Conservation (phyloP, 2,888 invertebrate species). For the Hirudinaria manillensis region DNA sequence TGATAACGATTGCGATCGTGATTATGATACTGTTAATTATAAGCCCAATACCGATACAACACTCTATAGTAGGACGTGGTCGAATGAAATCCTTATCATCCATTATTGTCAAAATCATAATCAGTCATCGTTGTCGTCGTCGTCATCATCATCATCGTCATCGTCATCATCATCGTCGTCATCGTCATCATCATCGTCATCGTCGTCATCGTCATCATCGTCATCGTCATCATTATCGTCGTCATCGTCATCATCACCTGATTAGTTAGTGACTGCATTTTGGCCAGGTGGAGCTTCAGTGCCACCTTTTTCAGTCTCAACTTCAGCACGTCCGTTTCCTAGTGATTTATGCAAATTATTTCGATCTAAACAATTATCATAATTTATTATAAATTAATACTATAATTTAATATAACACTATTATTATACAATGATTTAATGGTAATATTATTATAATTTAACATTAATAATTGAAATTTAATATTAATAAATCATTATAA, state of each 20-base stretch:
- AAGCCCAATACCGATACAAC: too few species aligned
- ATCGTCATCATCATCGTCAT: constrained; percentile 12
- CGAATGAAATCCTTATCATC: background rate
- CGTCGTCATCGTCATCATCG: background rate
- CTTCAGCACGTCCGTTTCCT: constrained; percentile 24
- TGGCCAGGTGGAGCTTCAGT: constrained; percentile 23
- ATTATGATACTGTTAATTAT: background rate
- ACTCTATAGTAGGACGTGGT: too few species aligned
- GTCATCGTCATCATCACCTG: constrained; percentile 31
- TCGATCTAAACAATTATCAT: too few species aligned
- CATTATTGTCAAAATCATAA: constrained; percentile 30
- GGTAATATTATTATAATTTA: too few species aligned
- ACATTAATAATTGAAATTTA: too few species aligned
- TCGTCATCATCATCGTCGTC: constrained; percentile 32
- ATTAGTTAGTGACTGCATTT: constrained; percentile 30
- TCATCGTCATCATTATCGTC: constrained; percentile 30
- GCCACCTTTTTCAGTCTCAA: constrained; percentile 28
- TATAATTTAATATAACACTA: too few species aligned
- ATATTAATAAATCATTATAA: too few species aligned
- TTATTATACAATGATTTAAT: too few species aligned
- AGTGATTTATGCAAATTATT: background rate
- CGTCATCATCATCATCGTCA: constrained; percentile 33
- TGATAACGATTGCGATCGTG: background rate
- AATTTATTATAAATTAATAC: too few species aligned
- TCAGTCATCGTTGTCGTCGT: constrained; percentile 20